Percentiles rank a stretch among this genome's conserved stretches.
Evolutionary conservation across 2,888 invertebrate genomes (phyloP).

Genomic region (Drosophila imparisetae): DNA sequence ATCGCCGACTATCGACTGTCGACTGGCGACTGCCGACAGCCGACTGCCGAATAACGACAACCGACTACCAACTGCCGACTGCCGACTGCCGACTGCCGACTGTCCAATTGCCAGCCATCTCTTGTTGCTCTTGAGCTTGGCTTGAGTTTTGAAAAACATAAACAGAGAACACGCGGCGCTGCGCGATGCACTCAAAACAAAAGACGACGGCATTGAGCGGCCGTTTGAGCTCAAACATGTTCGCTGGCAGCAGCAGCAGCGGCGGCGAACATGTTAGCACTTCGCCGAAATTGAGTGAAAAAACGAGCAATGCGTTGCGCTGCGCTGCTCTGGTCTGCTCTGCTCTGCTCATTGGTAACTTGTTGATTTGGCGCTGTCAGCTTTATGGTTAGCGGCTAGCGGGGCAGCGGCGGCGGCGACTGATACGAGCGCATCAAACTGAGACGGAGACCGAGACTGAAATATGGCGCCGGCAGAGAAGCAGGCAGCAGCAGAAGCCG

Average conservation of each 20-base stretch:
- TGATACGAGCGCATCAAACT: constrained; percentile 55
- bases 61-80: neutral
- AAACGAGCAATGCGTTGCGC: constrained; percentile 6
- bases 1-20: neutral
- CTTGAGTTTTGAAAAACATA: constrained; percentile 49
- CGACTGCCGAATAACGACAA: constrained; percentile 3
- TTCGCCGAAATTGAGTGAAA: constrained; percentile 35
- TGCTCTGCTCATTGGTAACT: constrained; percentile 56
- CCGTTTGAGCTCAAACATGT: constrained; percentile 58
- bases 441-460: constrained; percentile 9
- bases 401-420: constrained; percentile 13
- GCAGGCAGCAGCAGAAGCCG: constrained; percentile 2
- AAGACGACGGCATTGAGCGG: constrained; percentile 21
- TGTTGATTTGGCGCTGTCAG: constrained; percentile 54
- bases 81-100: constrained; percentile 7
- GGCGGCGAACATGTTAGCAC: constrained; percentile 31
- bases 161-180: constrained; percentile 51
- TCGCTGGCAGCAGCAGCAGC: constrained; percentile 19
- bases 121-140: constrained; percentile 57
- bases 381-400: constrained; percentile 5
- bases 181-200: constrained; percentile 49
- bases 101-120: neutral
- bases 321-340: constrained; percentile 32
- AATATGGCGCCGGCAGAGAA: constrained; percentile 31
- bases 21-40: neutral